Conservation (phyloP, 2,797 vertebrate genomes). For the Halcyon badia region DNA sequence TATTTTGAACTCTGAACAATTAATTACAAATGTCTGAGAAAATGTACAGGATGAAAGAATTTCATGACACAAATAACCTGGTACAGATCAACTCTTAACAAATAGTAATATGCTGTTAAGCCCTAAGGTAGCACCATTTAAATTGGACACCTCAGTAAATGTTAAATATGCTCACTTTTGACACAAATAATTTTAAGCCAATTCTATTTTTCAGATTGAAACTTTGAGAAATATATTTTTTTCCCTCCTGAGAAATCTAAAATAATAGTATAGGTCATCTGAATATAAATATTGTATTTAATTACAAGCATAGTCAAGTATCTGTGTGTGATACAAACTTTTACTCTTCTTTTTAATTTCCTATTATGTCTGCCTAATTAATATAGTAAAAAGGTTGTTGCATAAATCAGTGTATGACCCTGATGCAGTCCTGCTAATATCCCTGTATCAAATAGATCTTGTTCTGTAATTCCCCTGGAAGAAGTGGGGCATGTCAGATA, state of each 20-base stretch:
- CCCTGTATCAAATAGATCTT: constrained; percentile 49
- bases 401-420: constrained; percentile 35
- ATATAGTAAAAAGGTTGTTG: constrained; percentile 7
- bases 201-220: not conserved
- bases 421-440: constrained; percentile 43
- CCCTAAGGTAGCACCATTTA: not conserved
- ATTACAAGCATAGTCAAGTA: not conserved
- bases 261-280: not conserved
- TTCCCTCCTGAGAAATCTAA: not conserved
- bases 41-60: not conserved
- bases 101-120: not conserved
- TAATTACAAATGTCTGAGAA: not conserved
- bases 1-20: not conserved
- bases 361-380: constrained; percentile 37
- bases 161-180: not conserved
- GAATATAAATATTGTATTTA: not conserved
- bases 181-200: not conserved
- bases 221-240: not conserved
- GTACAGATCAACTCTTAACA: not conserved
- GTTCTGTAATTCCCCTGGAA: constrained; percentile 61
- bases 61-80: not conserved
- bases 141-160: not conserved
- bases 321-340: not conserved
- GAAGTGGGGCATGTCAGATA: constrained; percentile 49
- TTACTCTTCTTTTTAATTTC: not conserved